These are phyloP conservation scores for Xestia sexstrigata DNA, from an alignment of 2,888 invertebrate species.

Conservation along the genomic window DNA sequence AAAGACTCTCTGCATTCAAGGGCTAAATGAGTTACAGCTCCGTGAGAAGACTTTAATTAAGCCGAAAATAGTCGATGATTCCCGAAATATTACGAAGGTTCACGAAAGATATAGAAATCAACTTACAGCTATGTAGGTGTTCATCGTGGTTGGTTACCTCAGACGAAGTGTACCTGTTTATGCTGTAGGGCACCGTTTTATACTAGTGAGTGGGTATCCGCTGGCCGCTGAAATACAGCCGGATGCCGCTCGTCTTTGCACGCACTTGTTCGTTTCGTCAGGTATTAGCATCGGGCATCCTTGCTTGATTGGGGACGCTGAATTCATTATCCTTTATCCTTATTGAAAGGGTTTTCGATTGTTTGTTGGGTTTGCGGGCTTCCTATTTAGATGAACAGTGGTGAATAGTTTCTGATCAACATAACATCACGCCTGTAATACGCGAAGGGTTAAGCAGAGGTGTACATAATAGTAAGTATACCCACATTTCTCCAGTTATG, in stretches of 20 bases:
- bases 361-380: neutral
- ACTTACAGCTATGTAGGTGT: conserved; percentile 86
- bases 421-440: neutral
- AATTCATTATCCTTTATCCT: conserved; percentile 59
- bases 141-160: conserved; percentile 80
- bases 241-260: conserved; percentile 57
- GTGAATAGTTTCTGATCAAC: neutral
- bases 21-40: neutral
- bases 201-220: conserved; percentile 47
- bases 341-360: conserved; percentile 34
- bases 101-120: conserved; percentile 26
- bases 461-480: no score
- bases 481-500: no score
- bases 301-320: conserved; percentile 64
- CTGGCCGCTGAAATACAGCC: conserved; percentile 56
- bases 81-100: neutral
- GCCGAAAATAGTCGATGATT: neutral
- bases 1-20: neutral
- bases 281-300: conserved; percentile 69
- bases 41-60: neutral
- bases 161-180: conserved; percentile 80
- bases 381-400: neutral
- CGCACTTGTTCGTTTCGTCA: conserved; percentile 66
- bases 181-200: conserved; percentile 45
- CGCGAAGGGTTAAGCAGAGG: no score